These are phyloP conservation scores for Bubalus kerabau DNA, from an alignment of 2,113 vertebrate species.

Conservation along the genomic window DNA sequence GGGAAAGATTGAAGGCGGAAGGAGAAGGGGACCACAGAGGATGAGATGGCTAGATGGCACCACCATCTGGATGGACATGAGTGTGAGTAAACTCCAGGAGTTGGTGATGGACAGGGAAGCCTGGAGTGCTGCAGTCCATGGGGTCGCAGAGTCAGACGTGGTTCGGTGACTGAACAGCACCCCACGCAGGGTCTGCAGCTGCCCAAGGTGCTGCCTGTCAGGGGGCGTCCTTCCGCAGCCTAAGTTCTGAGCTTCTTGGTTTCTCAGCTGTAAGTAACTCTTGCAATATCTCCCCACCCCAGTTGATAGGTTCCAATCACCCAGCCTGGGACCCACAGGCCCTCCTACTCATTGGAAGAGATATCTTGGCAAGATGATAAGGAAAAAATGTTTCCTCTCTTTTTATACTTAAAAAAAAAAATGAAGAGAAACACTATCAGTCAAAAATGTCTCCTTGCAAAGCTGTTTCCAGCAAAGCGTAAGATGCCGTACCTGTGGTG, in stretches of 20 bases:
- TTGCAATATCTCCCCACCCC: background rate
- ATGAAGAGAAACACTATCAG: fast-evolving
- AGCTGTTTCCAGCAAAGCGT: fast-evolving
- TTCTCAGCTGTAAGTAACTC: background rate
- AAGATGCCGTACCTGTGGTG: fast-evolving
- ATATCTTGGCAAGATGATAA: background rate
- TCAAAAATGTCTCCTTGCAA: fast-evolving
- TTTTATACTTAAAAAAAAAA: no score
- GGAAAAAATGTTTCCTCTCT: fast-evolving
- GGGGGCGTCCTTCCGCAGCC: fast-evolving
- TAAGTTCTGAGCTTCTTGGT: background rate
- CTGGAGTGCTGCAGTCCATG: background rate
- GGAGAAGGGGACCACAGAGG: background rate
- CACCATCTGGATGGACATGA: background rate
- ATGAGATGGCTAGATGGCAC: background rate
- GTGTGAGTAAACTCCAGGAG: background rate
- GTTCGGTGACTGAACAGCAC: background rate
- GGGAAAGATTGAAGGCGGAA: background rate
- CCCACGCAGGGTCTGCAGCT: fast-evolving
- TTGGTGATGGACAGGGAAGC: background rate
- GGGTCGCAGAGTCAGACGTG: background rate
- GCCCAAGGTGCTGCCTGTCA: fast-evolving
- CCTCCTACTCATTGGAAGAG: background rate
- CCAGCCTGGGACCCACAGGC: background rate
- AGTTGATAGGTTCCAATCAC: background rate